Evolutionary conservation across 2,113 vertebrate genomes (phyloP).

Genomic region (Nesospiza acunhae): DNA sequence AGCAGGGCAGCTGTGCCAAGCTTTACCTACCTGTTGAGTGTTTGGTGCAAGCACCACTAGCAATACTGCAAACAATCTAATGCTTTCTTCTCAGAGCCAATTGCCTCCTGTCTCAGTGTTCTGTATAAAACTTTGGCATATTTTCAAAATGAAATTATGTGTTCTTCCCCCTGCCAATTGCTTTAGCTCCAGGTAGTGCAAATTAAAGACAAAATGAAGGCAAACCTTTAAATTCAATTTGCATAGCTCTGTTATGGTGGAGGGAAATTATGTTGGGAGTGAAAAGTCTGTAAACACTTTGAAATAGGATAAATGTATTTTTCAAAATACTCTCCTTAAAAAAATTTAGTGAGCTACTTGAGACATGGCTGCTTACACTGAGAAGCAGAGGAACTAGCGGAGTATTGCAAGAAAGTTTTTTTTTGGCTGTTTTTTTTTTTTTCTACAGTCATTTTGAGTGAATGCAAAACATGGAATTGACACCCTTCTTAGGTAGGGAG

Average conservation of each 20-base stretch:
- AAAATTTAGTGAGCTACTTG: neutral
- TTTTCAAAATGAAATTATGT: neutral
- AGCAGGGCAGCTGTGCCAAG: neutral
- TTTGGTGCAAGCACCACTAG: neutral
- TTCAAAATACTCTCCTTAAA: neutral
- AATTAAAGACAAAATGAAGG: constrained; percentile 28
- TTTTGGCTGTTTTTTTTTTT: neutral
- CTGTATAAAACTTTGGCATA: neutral
- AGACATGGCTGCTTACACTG: neutral
- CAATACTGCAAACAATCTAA: neutral
- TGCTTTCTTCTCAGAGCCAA: neutral
- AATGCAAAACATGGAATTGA: neutral
- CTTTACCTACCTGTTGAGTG: neutral
- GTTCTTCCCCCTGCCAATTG: neutral
- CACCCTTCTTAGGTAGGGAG: neutral
- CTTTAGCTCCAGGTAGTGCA: constrained; percentile 11
- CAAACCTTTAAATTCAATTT: constrained; percentile 19
- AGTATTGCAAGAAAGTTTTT: neutral
- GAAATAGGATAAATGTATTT: neutral
- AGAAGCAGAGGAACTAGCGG: neutral
- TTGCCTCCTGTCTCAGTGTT: neutral
- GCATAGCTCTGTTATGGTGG: neutral
- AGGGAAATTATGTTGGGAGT: neutral
- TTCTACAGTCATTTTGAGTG: neutral
- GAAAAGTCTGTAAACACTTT: neutral